These are phyloP conservation scores for Montifringilla adamsi DNA, from an alignment of 2,113 vertebrate genomes.

Conservation along the genomic window DNA sequence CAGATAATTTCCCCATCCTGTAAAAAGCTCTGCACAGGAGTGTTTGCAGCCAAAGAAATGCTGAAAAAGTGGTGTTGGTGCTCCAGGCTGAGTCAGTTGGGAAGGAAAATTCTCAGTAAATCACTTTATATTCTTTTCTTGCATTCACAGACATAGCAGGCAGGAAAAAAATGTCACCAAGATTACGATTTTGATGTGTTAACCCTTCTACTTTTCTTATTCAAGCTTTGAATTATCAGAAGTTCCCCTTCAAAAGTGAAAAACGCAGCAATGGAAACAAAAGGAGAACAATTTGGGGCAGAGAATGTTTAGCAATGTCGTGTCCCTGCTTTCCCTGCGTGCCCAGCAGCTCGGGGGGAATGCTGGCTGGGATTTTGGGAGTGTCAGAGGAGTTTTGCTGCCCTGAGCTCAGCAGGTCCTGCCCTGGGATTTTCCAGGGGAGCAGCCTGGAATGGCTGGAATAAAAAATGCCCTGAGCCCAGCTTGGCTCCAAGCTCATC, in stretches of 20 bases:
- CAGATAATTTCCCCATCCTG: background rate
- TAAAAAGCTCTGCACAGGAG: background rate
- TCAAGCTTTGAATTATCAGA: background rate
- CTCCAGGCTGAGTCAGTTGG: background rate
- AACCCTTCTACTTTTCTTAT: background rate
- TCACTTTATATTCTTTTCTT: background rate
- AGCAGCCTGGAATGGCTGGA: background rate
- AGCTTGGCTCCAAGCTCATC: background rate
- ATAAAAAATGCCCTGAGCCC: background rate
- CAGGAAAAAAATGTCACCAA: background rate
- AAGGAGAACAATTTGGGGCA: background rate
- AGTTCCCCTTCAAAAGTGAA: background rate
- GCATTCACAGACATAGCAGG: background rate
- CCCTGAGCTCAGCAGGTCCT: background rate
- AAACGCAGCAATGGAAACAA: background rate
- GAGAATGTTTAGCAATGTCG: rapidly evolving
- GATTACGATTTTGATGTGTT: background rate
- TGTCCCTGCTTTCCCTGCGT: background rate
- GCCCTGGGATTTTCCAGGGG: background rate
- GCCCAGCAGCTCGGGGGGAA: background rate
- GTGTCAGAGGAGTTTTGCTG: background rate
- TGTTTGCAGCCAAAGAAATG: background rate
- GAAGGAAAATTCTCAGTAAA: background rate
- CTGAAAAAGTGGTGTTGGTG: background rate
- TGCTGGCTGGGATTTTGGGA: background rate